A percentile compares a stretch with the other conserved stretches of the same genome.
Evolutionary conservation across 1,140 invertebrate species (phyloP).

Genomic region (Anastrepha obliqua): DNA sequence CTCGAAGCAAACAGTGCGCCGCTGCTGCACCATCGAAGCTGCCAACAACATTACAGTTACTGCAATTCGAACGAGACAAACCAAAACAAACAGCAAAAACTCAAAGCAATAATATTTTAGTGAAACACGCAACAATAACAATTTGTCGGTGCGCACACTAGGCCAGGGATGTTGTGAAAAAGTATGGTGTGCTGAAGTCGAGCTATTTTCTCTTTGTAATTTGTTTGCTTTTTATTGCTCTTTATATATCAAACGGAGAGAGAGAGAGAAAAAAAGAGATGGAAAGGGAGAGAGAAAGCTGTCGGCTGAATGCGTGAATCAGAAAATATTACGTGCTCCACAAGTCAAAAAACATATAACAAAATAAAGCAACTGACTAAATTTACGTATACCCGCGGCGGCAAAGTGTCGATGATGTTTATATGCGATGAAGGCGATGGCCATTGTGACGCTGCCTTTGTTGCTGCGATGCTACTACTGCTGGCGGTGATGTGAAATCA

Average conservation of each 20-base stretch:
- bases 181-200: slow-evolving; percentile 3
- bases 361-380: not conserved
- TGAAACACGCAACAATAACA: slow-evolving; percentile 36
- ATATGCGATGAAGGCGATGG: not conserved
- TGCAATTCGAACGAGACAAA: not conserved
- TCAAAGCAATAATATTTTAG: slow-evolving; percentile 16
- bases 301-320: slow-evolving; percentile 3
- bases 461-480: too few relatives aligned
- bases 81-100: slow-evolving; percentile 33
- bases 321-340: slow-evolving; percentile 37
- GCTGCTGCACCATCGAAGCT: slow-evolving; percentile 8
- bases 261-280: not conserved
- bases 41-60: slow-evolving; percentile 33
- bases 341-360: not conserved
- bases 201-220: slow-evolving; percentile 20
- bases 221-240: not conserved
- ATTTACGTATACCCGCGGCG: not conserved
- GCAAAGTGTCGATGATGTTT: slow-evolving; percentile 42
- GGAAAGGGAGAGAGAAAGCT: not conserved
- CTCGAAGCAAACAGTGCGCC: slow-evolving; percentile 25
- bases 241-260: not conserved
- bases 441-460: not conserved
- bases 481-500: not conserved
- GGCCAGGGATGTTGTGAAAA: slow-evolving; percentile 24
- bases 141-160: slow-evolving; percentile 35